Evolutionary conservation across 2,888 invertebrate genomes (phyloP).

Genomic region (Odontocolon sp.): DNA sequence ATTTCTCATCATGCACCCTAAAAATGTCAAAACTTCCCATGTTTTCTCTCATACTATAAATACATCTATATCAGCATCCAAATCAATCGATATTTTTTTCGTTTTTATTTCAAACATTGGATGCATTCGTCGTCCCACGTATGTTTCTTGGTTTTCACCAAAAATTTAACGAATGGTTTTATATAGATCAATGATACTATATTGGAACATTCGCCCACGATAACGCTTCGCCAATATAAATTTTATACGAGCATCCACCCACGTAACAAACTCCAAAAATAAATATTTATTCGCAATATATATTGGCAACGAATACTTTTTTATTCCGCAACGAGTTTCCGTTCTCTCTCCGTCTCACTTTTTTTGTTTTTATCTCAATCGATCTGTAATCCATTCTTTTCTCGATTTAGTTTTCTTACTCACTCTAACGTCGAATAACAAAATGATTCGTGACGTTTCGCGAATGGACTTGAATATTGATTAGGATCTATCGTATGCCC

Average conservation of each 20-base stretch:
- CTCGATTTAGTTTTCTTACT: neutral
- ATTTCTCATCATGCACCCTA: neutral
- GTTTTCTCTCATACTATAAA: no score
- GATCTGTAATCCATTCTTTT: neutral
- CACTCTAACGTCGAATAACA: neutral
- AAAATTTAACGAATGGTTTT: no score
- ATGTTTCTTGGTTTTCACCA: no score
- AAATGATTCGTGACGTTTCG: neutral
- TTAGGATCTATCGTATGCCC: neutral
- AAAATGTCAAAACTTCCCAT: conserved; percentile 15
- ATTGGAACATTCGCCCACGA: neutral
- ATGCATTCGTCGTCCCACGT: no score
- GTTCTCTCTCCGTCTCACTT: conserved; percentile 1
- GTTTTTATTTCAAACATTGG: no score
- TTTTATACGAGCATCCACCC: conserved; percentile 24
- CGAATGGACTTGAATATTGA: neutral
- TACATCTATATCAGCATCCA: no score
- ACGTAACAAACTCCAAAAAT: conserved; percentile 36
- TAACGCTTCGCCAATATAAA: neutral
- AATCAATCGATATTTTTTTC: no score
- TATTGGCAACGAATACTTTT: conserved; percentile 5
- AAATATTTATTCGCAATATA: conserved; percentile 34
- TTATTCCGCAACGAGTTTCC: conserved; percentile 21
- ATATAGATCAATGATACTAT: no score
- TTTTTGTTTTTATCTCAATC: neutral